These are phyloP conservation scores for Orgyia antiqua DNA, from an alignment of 2,888 invertebrate genomes.

Conservation along the genomic window DNA sequence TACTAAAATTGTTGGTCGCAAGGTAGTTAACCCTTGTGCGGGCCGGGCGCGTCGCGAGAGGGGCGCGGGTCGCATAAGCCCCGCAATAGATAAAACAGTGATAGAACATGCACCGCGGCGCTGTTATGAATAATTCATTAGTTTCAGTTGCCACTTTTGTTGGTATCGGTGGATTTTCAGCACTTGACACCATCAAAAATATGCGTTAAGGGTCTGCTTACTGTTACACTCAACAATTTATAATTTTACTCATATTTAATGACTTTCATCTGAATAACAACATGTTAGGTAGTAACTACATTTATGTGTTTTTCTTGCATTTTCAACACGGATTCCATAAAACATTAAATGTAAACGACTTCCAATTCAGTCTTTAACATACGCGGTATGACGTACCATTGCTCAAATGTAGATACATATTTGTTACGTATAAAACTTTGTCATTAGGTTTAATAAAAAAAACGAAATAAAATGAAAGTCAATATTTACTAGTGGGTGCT, in stretches of 20 bases:
- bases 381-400: too few relatives aligned
- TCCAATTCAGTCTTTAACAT: too few relatives aligned
- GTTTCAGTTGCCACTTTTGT: constrained; percentile 78
- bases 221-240: constrained; percentile 60
- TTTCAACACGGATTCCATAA: too few relatives aligned
- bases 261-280: too few relatives aligned
- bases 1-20: constrained; percentile 68
- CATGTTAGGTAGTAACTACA: too few relatives aligned
- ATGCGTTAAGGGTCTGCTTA: constrained; percentile 68
- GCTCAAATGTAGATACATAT: too few relatives aligned
- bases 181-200: constrained; percentile 72
- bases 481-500: constrained; percentile 31
- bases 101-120: constrained; percentile 79
- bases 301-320: too few relatives aligned
- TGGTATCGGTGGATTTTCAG: constrained; percentile 77
- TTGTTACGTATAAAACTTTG: too few relatives aligned
- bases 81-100: constrained; percentile 79
- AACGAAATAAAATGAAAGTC: constrained; percentile 20
- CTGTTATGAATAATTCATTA: constrained; percentile 77
- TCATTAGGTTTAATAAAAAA: constrained; percentile 6
- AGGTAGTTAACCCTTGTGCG: constrained; percentile 72
- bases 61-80: constrained; percentile 39
- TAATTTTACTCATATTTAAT: too few relatives aligned
- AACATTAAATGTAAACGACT: too few relatives aligned
- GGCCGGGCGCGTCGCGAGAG: constrained; percentile 34